A percentile compares a stretch with the other conserved stretches of the same genome.
Conservation (phyloP, 2,113 vertebrate species). For the Cryptomyrus ogoouensis region DNA sequence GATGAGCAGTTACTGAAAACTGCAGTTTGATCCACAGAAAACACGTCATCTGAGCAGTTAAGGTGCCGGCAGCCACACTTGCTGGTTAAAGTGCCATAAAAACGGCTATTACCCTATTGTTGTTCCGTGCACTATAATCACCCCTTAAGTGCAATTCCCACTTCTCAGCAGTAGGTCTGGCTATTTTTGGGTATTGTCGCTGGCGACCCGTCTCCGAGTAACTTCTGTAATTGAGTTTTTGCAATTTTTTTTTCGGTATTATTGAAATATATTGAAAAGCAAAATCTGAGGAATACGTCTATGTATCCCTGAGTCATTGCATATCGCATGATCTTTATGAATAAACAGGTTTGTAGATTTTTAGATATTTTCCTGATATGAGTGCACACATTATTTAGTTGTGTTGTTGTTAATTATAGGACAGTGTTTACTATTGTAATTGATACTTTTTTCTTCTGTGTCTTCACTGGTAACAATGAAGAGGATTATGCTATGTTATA, state of each 20-base stretch:
- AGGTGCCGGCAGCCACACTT: not conserved
- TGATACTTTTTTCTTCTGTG: not conserved
- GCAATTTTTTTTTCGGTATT: not conserved
- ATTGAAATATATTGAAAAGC: not conserved
- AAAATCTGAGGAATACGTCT: not conserved
- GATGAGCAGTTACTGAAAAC: not conserved
- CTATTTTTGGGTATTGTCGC: not conserved
- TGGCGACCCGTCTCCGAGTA: no score
- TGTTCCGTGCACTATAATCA: not conserved
- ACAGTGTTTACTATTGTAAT: not conserved
- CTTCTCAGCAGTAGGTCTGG: not conserved
- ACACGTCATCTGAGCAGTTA: not conserved
- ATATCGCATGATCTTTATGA: not conserved
- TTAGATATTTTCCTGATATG: not conserved
- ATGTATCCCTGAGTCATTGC: not conserved
- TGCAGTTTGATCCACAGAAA: not conserved
- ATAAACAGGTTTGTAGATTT: not conserved
- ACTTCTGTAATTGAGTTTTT: not conserved
- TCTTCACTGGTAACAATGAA: not conserved
- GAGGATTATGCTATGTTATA: not conserved
- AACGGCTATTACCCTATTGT: not conserved
- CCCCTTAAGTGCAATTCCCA: not conserved
- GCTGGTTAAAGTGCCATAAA: not conserved
- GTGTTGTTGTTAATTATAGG: not conserved
- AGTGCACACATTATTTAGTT: not conserved